These are phyloP conservation scores for Tiliacea aurago DNA, from an alignment of 2,888 invertebrate genomes.

Conservation along the genomic window DNA sequence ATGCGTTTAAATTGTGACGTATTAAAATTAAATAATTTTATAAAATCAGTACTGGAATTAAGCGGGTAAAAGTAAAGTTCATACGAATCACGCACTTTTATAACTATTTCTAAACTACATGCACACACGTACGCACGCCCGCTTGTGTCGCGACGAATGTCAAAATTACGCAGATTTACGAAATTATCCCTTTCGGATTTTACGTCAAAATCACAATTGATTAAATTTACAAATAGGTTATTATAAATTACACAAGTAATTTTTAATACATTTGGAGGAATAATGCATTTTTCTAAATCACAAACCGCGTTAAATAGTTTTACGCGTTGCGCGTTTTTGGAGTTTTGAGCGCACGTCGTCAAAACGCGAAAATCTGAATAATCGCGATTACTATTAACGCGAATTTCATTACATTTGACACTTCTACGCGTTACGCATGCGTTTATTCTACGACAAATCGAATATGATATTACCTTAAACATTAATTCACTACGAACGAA, in stretches of 20 bases:
- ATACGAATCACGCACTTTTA: constrained; percentile 76
- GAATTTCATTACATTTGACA: constrained; percentile 32
- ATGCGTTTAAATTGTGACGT: constrained; percentile 71
- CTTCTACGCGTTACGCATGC: constrained; percentile 38
- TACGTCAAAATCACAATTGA: constrained; percentile 48
- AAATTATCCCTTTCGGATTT: not conserved
- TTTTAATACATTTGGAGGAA: constrained; percentile 36
- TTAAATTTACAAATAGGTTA: constrained; percentile 38
- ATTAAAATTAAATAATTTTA: constrained; percentile 66
- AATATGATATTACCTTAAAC: constrained; percentile 57
- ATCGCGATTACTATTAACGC: constrained; percentile 22
- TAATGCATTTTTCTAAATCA: constrained; percentile 18
- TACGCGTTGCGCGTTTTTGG: not conserved
- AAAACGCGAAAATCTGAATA: constrained; percentile 3
- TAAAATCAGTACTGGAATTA: constrained; percentile 84
- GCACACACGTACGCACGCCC: constrained; percentile 67
- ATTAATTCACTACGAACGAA: constrained; percentile 47
- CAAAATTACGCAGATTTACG: constrained; percentile 51
- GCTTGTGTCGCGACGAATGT: constrained; percentile 15
- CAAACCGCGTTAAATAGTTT: constrained; percentile 5
- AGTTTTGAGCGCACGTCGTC: constrained; percentile 16
- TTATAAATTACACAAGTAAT: constrained; percentile 27
- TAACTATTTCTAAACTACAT: constrained; percentile 70
- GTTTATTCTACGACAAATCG: constrained; percentile 42
- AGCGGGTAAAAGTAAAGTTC: constrained; percentile 75